phyloP scores from a whole-genome alignment of 2,113 vertebrate species.

The Capreolus pygargus region DNA sequence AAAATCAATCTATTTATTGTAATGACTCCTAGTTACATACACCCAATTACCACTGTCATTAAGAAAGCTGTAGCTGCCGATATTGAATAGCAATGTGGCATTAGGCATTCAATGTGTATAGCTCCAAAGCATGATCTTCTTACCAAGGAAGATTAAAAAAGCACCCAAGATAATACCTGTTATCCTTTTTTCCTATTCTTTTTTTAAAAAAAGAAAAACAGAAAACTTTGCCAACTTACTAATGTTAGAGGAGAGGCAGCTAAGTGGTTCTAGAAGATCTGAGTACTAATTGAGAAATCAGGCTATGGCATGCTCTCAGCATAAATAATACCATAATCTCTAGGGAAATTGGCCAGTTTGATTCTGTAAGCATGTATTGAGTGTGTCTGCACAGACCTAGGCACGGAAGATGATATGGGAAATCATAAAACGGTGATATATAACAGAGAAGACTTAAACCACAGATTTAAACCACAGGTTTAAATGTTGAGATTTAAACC shows the following conservation, averaged over 20 bases:
- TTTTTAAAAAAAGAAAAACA: not conserved
- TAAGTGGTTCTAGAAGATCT: not conserved
- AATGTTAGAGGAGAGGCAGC: not conserved
- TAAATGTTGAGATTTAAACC: not conserved
- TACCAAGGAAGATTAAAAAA: not conserved
- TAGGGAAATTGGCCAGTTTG: not conserved
- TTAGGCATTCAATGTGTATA: not conserved
- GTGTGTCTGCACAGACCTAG: not conserved
- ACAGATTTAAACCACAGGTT: not conserved
- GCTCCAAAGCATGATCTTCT: not conserved
- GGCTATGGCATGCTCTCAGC: not conserved
- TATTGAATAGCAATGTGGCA: conserved; percentile 17
- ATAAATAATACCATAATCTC: not conserved
- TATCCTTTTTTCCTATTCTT: not conserved
- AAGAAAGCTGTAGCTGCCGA: not conserved
- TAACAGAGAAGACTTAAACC: not conserved
- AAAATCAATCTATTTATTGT: conserved; percentile 68
- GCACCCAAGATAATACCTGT: not conserved
- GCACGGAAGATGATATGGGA: not conserved
- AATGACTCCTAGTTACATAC: conserved; percentile 56
- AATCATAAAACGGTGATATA: not conserved
- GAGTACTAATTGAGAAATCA: not conserved
- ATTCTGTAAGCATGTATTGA: not conserved
- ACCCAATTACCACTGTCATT: conserved; percentile 54
- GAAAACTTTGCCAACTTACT: not conserved